A percentile compares a stretch with the other conserved stretches of the same genome.
Evolutionary conservation across 2,888 invertebrate species (phyloP).

Genomic region (Acronicta psi): DNA sequence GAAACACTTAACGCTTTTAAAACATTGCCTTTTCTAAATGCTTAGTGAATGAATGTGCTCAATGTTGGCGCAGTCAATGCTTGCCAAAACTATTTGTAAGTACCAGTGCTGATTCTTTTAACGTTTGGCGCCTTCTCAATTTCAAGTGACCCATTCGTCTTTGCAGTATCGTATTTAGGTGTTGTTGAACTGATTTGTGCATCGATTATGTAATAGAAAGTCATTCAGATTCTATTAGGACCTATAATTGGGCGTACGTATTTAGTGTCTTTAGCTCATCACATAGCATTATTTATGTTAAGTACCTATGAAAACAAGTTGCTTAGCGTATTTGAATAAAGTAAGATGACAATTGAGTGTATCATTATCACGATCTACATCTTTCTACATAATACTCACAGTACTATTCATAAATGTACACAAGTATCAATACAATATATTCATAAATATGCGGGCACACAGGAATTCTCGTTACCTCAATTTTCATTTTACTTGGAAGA

Average conservation of each 20-base stretch:
- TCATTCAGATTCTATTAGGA: neutral
- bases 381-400: no score
- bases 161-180: constrained; percentile 5
- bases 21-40: constrained; percentile 10
- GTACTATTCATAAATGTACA: no score
- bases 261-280: neutral
- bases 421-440: no score
- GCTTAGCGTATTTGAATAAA: no score
- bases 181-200: constrained; percentile 2
- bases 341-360: no score
- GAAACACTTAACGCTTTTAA: constrained; percentile 7
- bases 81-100: constrained; percentile 30
- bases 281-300: neutral
- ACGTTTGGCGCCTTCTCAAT: constrained; percentile 47
- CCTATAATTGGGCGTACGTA: neutral
- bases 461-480: no score
- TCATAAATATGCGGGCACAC: neutral
- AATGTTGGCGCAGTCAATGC: constrained; percentile 40
- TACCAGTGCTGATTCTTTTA: constrained; percentile 14
- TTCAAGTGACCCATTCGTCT: constrained; percentile 37
- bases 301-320: no score
- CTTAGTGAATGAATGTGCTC: constrained; percentile 22
- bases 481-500: constrained; percentile 1
- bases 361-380: no score
- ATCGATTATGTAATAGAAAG: constrained; percentile 14